Conservation (phyloP, 2,888 invertebrate species). For the Rugalucina vietnamica region DNA sequence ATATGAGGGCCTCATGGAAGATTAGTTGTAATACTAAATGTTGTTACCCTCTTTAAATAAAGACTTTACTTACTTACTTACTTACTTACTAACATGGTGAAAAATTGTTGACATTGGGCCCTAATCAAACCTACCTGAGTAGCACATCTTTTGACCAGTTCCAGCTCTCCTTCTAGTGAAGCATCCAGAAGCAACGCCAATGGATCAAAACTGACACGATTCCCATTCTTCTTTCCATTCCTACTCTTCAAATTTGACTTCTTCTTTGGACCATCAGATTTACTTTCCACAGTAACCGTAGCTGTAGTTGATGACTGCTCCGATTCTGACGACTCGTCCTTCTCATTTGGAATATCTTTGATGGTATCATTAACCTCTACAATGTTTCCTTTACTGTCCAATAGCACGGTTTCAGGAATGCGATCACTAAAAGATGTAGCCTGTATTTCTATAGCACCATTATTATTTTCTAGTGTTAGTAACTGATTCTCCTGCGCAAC, state of each 20-base stretch:
- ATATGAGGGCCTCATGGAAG: too few species aligned
- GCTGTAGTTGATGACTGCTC: constrained; percentile 18
- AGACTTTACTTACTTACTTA: too few species aligned
- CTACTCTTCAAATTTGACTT: constrained; percentile 85
- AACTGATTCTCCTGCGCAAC: constrained; percentile 60
- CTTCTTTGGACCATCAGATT: constrained; percentile 60
- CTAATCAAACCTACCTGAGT: constrained; percentile 86
- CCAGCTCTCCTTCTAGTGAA: constrained; percentile 98
- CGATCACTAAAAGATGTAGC: constrained; percentile 69
- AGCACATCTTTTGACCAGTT: constrained; percentile 97
- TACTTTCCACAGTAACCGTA: constrained; percentile 43
- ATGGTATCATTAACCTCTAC: constrained; percentile 62
- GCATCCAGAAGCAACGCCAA: constrained; percentile 97
- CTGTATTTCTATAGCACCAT: constrained; percentile 65
- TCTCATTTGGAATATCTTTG: constrained; percentile 45
- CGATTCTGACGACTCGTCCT: constrained; percentile 38
- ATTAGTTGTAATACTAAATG: too few species aligned
- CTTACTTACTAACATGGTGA: too few species aligned
- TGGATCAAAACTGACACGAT: constrained; percentile 97
- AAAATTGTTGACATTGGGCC: too few species aligned
- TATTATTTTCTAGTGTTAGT: constrained; percentile 46
- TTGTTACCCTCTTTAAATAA: too few species aligned
- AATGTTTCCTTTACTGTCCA: constrained; percentile 70
- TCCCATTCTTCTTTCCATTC: constrained; percentile 74
- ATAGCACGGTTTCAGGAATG: constrained; percentile 67